phyloP scores from a whole-genome alignment of 1,140 invertebrate genomes.

The Phocides pigmalion region DNA sequence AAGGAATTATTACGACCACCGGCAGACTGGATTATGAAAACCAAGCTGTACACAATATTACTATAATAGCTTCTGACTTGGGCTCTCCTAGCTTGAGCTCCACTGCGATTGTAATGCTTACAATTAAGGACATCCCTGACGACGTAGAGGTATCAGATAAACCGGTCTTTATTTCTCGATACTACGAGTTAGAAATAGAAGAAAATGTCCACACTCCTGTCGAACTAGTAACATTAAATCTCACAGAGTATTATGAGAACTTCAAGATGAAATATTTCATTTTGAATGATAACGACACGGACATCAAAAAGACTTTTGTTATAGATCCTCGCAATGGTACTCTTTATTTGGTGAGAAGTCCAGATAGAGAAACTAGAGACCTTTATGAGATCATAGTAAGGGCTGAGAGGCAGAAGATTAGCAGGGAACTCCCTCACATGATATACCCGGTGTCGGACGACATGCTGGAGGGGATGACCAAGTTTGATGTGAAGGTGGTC shows the following conservation, averaged over 20 bases:
- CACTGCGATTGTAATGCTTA: constrained; percentile 89
- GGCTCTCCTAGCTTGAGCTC: constrained; percentile 92
- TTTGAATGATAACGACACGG: constrained; percentile 83
- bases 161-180: constrained; percentile 88
- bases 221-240: constrained; percentile 88
- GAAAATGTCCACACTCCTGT: constrained; percentile 89
- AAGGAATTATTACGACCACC: constrained; percentile 91
- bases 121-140: constrained; percentile 87
- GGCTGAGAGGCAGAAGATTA: constrained; percentile 87
- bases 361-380: constrained; percentile 88
- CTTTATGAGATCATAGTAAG: constrained; percentile 88
- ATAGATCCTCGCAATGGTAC: constrained; percentile 90
- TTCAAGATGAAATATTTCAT: constrained; percentile 86
- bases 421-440: constrained; percentile 87
- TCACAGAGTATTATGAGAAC: constrained; percentile 85
- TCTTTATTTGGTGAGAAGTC: constrained; percentile 87
- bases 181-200: constrained; percentile 91
- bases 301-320: constrained; percentile 85
- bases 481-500: constrained; percentile 86
- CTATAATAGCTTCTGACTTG: constrained; percentile 92
- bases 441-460: constrained; percentile 90
- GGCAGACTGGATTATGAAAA: constrained; percentile 90
- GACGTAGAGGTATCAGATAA: constrained; percentile 79
- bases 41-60: constrained; percentile 88
- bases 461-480: constrained; percentile 86